A percentile compares a stretch with the other conserved stretches of the same genome.
These are phyloP conservation scores for Blennius ocellaris DNA, from an alignment of 2,113 vertebrate species.

Conservation along the genomic window DNA sequence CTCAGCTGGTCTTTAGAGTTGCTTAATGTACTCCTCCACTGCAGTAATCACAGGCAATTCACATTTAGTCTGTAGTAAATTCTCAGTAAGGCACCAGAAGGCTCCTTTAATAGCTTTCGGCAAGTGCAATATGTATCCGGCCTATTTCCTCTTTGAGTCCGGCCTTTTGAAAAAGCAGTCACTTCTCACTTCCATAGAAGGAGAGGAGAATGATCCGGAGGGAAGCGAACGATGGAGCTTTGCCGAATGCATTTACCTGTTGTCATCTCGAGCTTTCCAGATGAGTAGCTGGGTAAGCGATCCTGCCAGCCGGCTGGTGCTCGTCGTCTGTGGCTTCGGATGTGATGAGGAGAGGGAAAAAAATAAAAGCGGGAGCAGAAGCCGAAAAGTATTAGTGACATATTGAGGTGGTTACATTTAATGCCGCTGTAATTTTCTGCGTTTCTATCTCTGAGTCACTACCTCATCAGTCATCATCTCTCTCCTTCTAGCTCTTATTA, in stretches of 20 bases:
- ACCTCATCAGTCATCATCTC: conserved; percentile 6
- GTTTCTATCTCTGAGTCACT: conserved; percentile 5
- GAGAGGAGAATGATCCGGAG: neutral
- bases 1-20: too few species aligned
- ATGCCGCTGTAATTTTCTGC: conserved; percentile 13
- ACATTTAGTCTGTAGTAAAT: too few species aligned
- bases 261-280: conserved; percentile 43
- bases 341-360: conserved; percentile 26
- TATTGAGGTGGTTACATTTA: conserved; percentile 30
- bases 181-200: neutral
- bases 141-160: neutral
- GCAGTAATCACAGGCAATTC: too few species aligned
- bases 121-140: neutral
- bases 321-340: conserved; percentile 28
- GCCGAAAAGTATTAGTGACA: conserved; percentile 6
- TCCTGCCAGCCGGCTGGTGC: conserved; percentile 34
- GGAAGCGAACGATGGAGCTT: conserved; percentile 1
- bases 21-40: too few species aligned
- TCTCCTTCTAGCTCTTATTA: conserved; percentile 7
- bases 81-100: too few species aligned
- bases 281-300: conserved; percentile 40
- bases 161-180: conserved; percentile 38
- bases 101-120: too few species aligned
- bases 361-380: neutral
- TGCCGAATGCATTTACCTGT: conserved; percentile 55